These are phyloP conservation scores for Helostoma temminkii DNA, from an alignment of 2,797 vertebrate species.

Conservation along the genomic window DNA sequence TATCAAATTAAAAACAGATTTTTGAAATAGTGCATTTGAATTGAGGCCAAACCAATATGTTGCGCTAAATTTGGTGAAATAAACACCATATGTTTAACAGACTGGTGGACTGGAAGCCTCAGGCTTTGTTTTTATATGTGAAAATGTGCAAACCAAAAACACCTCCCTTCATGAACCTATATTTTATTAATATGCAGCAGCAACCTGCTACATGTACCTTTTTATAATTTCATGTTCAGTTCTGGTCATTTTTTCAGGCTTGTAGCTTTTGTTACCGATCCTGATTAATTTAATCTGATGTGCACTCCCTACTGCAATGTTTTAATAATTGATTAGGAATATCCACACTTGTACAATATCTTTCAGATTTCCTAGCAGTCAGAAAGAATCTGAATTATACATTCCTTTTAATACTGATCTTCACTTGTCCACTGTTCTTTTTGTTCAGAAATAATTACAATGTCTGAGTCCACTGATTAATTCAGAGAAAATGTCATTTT, in stretches of 20 bases:
- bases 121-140: too few relatives aligned
- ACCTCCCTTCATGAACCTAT: not conserved
- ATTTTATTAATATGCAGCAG: too few relatives aligned
- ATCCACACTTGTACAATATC: not conserved
- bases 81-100: constrained; percentile 56
- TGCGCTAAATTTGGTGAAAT: constrained; percentile 37
- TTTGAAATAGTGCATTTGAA: constrained; percentile 27
- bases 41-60: constrained; percentile 17
- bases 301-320: constrained; percentile 10
- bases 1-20: too few relatives aligned
- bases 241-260: constrained; percentile 13
- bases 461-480: constrained; percentile 24
- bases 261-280: constrained; percentile 36
- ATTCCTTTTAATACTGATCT: constrained; percentile 36
- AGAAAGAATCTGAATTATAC: constrained; percentile 29
- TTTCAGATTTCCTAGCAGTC: constrained; percentile 9
- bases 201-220: not conserved
- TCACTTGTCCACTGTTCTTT: constrained; percentile 10
- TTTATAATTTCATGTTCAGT: not conserved
- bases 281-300: constrained; percentile 47
- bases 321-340: constrained; percentile 22
- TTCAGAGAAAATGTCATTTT: constrained; percentile 51
- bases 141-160: not conserved
- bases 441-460: constrained; percentile 26
- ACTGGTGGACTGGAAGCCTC: constrained; percentile 18